Evolutionary conservation across 2,888 invertebrate genomes (phyloP).

Genomic region (Phymatocera aterrima): DNA sequence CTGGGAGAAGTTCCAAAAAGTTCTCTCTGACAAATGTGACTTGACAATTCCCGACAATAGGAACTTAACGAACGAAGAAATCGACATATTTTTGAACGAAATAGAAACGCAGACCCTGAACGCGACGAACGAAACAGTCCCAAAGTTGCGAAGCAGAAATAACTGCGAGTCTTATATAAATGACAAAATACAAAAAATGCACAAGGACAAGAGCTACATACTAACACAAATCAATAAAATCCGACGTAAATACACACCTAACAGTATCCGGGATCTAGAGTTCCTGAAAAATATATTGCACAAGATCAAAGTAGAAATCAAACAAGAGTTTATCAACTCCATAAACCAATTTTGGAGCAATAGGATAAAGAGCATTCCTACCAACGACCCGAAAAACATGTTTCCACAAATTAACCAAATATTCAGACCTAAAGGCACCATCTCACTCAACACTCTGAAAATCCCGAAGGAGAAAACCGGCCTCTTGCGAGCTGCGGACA

Average conservation of each 20-base stretch:
- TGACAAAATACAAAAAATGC: conserved; percentile 13
- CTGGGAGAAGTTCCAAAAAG: conserved; percentile 45
- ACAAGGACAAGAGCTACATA: background rate
- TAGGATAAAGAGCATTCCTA: conserved; percentile 44
- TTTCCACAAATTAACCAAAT: conserved; percentile 48
- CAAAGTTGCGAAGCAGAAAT: conserved; percentile 16
- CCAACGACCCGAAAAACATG: conserved; percentile 37
- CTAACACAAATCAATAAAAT: background rate
- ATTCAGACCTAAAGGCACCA: conserved; percentile 40
- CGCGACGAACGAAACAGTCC: background rate
- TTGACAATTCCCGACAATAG: conserved; percentile 29
- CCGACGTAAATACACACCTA: too few relatives aligned
- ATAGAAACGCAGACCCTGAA: background rate
- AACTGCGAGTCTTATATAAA: conserved; percentile 16
- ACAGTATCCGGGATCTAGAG: background rate
- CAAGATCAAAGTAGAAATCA: background rate
- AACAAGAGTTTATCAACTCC: conserved; percentile 31
- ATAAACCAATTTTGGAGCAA: conserved; percentile 45
- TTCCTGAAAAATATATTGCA: conserved; percentile 40
- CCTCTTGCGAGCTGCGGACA: background rate
- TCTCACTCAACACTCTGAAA: background rate
- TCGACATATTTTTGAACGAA: background rate
- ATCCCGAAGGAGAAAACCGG: background rate
- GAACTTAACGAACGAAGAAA: conserved; percentile 42
- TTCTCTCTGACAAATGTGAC: background rate